Percentiles rank a stretch among this genome's conserved stretches.
phyloP scores from a whole-genome alignment of 37 sponge, comb jelly and placozoan species.

The Hormiphora californensis region DNA sequence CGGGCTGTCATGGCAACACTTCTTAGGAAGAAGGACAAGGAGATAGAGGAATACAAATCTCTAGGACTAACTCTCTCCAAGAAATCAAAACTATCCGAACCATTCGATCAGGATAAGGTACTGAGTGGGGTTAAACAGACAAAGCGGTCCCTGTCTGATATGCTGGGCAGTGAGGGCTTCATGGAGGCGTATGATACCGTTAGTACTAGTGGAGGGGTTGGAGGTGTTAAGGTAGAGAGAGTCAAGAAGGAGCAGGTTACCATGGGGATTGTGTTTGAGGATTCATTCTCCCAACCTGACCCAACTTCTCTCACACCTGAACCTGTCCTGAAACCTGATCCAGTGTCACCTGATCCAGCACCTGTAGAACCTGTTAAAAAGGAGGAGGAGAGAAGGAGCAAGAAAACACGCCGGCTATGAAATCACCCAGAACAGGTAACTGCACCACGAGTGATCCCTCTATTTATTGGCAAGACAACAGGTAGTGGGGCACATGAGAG shows the following conservation, averaged over 20 bases:
- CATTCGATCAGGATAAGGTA: not conserved
- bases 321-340: not conserved
- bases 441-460: not conserved
- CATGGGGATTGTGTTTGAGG: conserved; percentile 9
- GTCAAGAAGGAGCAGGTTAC: not conserved
- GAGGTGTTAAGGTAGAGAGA: not conserved
- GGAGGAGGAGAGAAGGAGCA: no score
- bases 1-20: not conserved
- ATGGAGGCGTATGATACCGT: not conserved
- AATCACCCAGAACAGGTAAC: not conserved
- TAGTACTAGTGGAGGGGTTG: not conserved
- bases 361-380: not conserved
- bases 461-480: no score
- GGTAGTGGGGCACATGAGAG: no score
- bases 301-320: not conserved
- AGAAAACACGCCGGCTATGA: conserved; percentile 6
- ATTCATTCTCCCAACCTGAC: not conserved
- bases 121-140: not conserved
- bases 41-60: not conserved
- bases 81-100: conserved; percentile 29
- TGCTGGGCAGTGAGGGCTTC: not conserved
- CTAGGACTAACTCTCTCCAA: conserved; percentile 25
- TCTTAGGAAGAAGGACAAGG: conserved; percentile 43
- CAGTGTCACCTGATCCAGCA: not conserved
- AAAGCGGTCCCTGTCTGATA: not conserved